These are phyloP conservation scores for Halcyon senegalensis DNA, from an alignment of 2,113 vertebrate genomes.

Conservation along the genomic window DNA sequence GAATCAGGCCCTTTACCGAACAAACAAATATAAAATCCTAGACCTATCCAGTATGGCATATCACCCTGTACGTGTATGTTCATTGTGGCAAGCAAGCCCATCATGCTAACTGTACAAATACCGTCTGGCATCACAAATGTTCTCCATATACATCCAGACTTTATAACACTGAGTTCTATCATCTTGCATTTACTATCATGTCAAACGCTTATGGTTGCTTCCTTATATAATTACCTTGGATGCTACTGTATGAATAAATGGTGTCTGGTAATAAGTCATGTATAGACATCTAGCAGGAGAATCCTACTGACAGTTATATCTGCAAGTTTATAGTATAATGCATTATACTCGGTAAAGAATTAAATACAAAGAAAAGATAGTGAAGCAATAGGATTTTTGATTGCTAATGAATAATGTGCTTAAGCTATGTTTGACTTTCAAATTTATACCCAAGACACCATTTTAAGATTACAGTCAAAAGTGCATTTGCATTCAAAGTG, in stretches of 20 bases:
- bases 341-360: not conserved
- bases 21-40: not conserved
- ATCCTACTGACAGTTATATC: not conserved
- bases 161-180: not conserved
- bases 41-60: rapidly evolving
- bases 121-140: not conserved
- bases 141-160: not conserved
- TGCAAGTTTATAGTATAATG: not conserved
- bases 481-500: slow-evolving; percentile 12
- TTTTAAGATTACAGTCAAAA: not conserved
- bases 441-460: not conserved
- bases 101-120: not conserved
- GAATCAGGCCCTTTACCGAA: not conserved
- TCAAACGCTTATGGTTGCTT: not conserved
- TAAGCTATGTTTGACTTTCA: slow-evolving; percentile 14
- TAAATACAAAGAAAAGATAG: not conserved
- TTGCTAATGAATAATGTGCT: not conserved
- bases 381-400: not conserved
- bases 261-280: not conserved
- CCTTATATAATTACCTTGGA: not conserved
- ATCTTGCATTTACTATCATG: not conserved
- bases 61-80: not conserved
- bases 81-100: not conserved
- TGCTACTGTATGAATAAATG: not conserved
- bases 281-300: not conserved